Evolutionary conservation across 2,888 invertebrate genomes (phyloP).

Genomic region (Penaeus monodon): DNA sequence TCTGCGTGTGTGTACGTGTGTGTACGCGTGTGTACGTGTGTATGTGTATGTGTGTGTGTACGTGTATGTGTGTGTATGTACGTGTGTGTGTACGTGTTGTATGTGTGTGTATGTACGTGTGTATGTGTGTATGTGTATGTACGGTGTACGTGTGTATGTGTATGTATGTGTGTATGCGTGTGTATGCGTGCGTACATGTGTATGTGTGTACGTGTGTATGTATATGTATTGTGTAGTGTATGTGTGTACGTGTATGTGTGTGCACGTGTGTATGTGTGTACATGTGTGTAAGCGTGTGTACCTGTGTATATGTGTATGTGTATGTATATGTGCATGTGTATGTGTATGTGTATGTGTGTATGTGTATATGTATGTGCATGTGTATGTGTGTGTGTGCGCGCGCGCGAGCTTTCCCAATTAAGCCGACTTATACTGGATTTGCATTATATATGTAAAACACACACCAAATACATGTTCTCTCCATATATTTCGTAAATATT

Average conservation of each 20-base stretch:
- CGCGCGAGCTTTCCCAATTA: not conserved
- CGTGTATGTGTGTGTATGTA: slow-evolving; percentile 13
- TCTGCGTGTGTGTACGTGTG: not conserved
- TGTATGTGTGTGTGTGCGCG: not conserved
- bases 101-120: slow-evolving; percentile 14
- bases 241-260: slow-evolving; percentile 1
- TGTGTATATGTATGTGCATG: slow-evolving; percentile 14
- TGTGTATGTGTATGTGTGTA: slow-evolving; percentile 15
- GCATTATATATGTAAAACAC: not conserved
- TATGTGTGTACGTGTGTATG: too few species aligned
- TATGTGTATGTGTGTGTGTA: slow-evolving; percentile 21
- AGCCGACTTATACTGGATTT: too few species aligned
- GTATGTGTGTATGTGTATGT: slow-evolving; percentile 4
- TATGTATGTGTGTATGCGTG: too few species aligned
- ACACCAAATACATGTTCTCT: too few species aligned
- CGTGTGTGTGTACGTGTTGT: not conserved
- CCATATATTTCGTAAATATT: too few species aligned
- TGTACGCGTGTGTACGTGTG: not conserved
- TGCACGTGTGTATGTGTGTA: not conserved
- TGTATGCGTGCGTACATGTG: too few species aligned
- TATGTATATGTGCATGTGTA: not conserved
- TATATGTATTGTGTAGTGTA: not conserved
- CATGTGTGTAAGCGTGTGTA: not conserved
- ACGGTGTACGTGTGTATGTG: not conserved
- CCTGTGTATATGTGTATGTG: not conserved